phyloP scores from a whole-genome alignment of 2,888 invertebrate species.

The Perdita meconis region DNA sequence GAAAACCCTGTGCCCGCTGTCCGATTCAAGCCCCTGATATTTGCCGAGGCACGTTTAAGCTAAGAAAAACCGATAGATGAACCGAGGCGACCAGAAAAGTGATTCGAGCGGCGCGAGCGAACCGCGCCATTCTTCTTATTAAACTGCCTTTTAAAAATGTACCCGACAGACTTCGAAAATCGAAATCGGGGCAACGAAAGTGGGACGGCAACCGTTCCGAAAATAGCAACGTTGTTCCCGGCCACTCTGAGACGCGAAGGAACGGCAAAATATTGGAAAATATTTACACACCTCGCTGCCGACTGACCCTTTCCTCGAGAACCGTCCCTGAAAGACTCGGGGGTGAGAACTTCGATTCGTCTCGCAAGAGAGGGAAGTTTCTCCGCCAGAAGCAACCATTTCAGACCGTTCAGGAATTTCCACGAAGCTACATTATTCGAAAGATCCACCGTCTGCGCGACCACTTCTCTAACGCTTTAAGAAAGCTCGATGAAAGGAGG shows the following conservation, averaged over 20 bases:
- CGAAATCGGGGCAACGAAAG: conserved; percentile 12
- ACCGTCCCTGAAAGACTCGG: neutral
- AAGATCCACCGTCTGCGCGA: conserved; percentile 2
- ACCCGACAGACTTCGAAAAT: conserved; percentile 13
- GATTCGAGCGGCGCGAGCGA: neutral
- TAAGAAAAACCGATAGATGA: conserved; percentile 56
- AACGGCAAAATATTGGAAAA: neutral
- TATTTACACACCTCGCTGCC: neutral
- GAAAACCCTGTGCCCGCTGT: conserved; percentile 37
- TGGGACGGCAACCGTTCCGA: conserved; percentile 5
- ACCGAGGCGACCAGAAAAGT: conserved; percentile 25
- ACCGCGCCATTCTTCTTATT: conserved; percentile 45
- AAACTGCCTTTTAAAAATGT: conserved; percentile 37
- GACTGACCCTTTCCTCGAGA: neutral
- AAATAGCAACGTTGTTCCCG: conserved; percentile 2
- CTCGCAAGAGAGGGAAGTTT: neutral
- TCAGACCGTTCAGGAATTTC: neutral
- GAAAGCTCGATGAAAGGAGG: neutral
- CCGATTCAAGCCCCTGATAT: conserved; percentile 39
- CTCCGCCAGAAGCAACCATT: neutral
- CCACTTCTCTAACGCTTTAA: conserved; percentile 4
- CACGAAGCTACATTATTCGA: neutral
- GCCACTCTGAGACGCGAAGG: neutral
- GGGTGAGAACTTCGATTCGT: neutral
- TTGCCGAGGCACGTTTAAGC: conserved; percentile 57